Base-by-base conservation (phyloP, 2,113 vertebrate species). In the Coryphaenoides rupestris region DNA sequence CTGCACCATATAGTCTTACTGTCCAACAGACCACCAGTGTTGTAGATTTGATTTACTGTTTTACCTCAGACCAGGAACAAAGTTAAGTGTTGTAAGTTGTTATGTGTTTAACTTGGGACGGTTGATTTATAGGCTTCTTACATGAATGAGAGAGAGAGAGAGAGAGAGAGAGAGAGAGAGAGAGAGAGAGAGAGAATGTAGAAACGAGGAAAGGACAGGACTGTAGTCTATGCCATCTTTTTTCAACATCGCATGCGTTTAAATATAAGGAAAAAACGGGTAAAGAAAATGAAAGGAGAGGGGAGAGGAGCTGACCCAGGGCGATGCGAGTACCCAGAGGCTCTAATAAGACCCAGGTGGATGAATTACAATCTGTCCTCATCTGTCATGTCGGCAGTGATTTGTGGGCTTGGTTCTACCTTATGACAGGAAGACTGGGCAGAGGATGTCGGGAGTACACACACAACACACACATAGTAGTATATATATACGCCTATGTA, bases 271-370 rank as follows among this genome's bases (percentile, higher is more conserved):
- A 10, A 40, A 40, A 40, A 40, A n/a, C 2, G 65, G 65, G 22
- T 33, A 70, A 52, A 71, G 53, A 68, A 50, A 40, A n/a, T n/a
- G n/a, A n/a, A n/a, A n/a, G 53, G 56, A 73, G 62, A 65, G 21
- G 14, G 46, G n/a, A 21, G 54, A 13, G 19, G 52, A 10, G 21
- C 47, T 15, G 47, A 54, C 13, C 59, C 52, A 26, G 62, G 45
- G 21, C 16, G 40, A 55, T 71, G 74, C 60, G 64, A 33, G 40
- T 75, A 71, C 65, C 72, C 60, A 33, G 66, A 21, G 77, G 59
- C 28, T 66, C 22, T 64, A 79, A 86, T 69, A 70, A 70, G 59
- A 73, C 55, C 52, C 84, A 84, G 75, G 86, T 85, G 80, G 80
- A 33, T 75, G 64, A 54, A 74, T 75, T 61, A 63, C 33, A 82